A percentile compares a stretch with the other conserved stretches of the same genome.
Evolutionary conservation across 2,113 vertebrate genomes (phyloP).

Genomic region (Ptilorrhoa leucosticta): DNA sequence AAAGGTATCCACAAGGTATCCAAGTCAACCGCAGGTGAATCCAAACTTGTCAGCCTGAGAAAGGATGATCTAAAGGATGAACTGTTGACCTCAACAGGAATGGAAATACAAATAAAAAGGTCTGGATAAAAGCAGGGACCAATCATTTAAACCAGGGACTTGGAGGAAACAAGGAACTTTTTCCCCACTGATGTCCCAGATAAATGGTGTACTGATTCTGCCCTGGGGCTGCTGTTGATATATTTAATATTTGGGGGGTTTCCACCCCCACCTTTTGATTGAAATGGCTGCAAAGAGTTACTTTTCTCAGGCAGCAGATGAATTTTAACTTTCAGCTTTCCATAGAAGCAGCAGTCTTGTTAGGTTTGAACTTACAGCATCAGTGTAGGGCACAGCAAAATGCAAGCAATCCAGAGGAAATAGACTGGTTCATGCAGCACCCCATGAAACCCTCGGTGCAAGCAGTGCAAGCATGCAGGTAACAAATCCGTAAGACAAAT

Average conservation of each 20-base stretch:
- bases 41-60: neutral
- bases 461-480: neutral
- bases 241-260: neutral
- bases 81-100: neutral
- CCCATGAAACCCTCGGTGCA: neutral
- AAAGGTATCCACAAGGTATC: neutral
- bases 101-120: neutral
- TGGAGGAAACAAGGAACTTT: neutral
- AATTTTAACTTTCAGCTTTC: neutral
- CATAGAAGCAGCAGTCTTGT: neutral
- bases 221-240: neutral
- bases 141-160: neutral
- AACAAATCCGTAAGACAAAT: neutral
- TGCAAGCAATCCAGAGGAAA: neutral
- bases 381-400: neutral
- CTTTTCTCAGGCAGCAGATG: neutral
- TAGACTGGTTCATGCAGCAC: neutral
- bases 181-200: neutral
- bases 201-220: neutral
- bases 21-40: neutral
- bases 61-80: neutral
- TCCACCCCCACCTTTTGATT: neutral
- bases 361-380: neutral
- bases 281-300: neutral
- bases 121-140: neutral